Conservation (phyloP, 2,113 vertebrate species). For the Cavia porcellus region DNA sequence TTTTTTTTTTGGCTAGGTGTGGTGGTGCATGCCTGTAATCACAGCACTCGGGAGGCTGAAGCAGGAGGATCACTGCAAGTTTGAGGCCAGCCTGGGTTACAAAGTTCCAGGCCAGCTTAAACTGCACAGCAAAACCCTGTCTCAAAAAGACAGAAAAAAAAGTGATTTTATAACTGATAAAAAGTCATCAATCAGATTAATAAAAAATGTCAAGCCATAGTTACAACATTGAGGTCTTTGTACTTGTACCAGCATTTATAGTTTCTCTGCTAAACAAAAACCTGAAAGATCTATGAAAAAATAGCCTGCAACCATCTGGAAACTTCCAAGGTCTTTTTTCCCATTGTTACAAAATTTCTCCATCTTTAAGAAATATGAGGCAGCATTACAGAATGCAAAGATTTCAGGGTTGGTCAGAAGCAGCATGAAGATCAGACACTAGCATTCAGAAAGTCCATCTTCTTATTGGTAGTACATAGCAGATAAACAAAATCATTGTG, state of each 20-base stretch:
- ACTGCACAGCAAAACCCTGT: no score
- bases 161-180: not conserved
- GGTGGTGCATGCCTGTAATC: no score
- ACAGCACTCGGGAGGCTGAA: no score
- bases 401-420: not conserved
- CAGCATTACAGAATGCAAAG: not conserved
- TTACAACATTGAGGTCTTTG: not conserved
- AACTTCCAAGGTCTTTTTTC: not conserved
- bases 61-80: no score
- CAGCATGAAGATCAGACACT: not conserved
- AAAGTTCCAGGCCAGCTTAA: no score
- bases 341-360: not conserved
- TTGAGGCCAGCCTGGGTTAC: no score
- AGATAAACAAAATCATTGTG: not conserved
- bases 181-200: not conserved
- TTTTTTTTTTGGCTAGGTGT: no score
- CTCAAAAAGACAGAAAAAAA: not conserved
- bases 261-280: not conserved
- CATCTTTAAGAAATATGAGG: not conserved
- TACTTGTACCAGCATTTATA: not conserved
- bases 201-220: not conserved
- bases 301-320: not conserved
- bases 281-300: not conserved
- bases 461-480: conserved; percentile 2
- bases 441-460: not conserved